Evolutionary conservation across 2,797 vertebrate species (phyloP).

Genomic region (Poeciliopsis infans): DNA sequence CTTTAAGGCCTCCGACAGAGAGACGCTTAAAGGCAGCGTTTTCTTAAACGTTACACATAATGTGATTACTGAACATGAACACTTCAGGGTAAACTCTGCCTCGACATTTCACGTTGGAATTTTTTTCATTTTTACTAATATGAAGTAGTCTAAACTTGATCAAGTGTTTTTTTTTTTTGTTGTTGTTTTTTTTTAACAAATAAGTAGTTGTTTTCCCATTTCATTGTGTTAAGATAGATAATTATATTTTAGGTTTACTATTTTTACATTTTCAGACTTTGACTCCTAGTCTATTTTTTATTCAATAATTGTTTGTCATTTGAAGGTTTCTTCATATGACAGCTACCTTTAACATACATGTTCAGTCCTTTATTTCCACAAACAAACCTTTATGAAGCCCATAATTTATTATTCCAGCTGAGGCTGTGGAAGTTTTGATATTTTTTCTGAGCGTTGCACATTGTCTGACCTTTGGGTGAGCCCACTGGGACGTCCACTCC

Average conservation of each 20-base stretch:
- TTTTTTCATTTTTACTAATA: background rate
- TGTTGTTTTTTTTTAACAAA: background rate
- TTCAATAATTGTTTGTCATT: background rate
- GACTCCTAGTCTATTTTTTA: background rate
- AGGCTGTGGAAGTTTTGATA: background rate
- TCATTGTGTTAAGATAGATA: background rate
- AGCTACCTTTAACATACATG: background rate
- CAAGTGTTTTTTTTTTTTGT: background rate
- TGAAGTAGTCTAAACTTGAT: background rate
- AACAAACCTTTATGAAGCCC: background rate
- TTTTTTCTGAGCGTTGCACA: background rate
- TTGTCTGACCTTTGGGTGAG: background rate
- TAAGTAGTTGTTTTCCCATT: background rate
- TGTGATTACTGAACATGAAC: background rate
- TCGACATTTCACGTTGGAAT: background rate
- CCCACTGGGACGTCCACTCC: background rate
- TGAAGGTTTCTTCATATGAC: background rate
- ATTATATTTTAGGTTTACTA: background rate
- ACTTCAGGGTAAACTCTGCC: background rate
- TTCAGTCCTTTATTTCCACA: background rate
- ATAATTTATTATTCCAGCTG: background rate
- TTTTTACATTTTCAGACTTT: background rate
- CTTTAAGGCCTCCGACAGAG: background rate
- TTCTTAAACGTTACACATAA: background rate
- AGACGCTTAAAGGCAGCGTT: background rate